Evolutionary conservation across 2,113 vertebrate genomes (phyloP).

Genomic region (Microtus pennsylvanicus): DNA sequence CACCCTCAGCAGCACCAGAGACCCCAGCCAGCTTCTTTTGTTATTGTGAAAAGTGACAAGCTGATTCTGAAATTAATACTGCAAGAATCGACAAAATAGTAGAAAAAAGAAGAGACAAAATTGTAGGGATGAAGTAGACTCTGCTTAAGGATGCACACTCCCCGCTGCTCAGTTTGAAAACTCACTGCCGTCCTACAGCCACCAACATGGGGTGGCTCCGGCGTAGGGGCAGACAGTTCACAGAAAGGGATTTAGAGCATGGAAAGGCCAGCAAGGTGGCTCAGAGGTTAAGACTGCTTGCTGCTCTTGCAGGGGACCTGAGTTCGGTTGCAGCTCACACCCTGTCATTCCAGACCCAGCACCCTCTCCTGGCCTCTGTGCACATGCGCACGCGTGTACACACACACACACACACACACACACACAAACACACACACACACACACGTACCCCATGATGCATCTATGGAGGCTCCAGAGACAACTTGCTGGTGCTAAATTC

Average conservation of each 20-base stretch:
- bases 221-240: neutral
- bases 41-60: neutral
- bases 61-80: neutral
- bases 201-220: no score
- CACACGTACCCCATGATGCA: neutral
- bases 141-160: neutral
- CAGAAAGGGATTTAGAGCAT: no score
- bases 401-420: no score
- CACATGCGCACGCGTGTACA: fast-evolving
- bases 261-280: neutral
- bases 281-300: neutral
- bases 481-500: no score
- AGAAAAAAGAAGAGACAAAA: neutral
- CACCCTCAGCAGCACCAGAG: neutral
- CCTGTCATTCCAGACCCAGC: neutral
- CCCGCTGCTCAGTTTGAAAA: neutral
- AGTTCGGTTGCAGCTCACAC: neutral
- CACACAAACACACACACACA: neutral
- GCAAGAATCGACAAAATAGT: neutral
- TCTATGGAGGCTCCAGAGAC: no score
- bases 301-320: neutral
- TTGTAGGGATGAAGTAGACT: neutral
- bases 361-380: neutral
- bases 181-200: neutral
- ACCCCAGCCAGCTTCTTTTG: neutral